Percentiles rank a stretch among this genome's conserved stretches.
These are phyloP conservation scores for Podocnemis expansa DNA, from an alignment of 2,113 vertebrate genomes.

Conservation along the genomic window DNA sequence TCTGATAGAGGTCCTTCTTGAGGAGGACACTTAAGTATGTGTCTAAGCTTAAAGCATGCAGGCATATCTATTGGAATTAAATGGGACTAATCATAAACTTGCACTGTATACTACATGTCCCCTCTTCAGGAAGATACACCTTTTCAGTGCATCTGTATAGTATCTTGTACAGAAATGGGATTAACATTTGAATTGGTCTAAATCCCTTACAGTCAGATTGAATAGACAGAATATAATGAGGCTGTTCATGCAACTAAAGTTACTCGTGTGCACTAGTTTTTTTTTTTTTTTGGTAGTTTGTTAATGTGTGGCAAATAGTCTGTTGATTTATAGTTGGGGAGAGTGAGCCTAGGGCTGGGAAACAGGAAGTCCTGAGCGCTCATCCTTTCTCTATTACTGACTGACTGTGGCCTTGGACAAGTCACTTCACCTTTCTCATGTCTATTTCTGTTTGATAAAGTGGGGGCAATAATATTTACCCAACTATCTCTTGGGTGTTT, in stretches of 20 bases:
- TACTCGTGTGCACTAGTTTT: rapidly evolving
- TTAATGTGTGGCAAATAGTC: too few species aligned
- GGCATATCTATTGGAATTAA: not conserved
- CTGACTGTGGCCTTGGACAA: not conserved
- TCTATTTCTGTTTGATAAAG: not conserved
- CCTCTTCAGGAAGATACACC: not conserved
- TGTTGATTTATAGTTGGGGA: not conserved
- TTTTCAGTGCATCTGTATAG: not conserved
- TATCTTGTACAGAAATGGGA: not conserved
- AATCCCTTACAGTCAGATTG: not conserved
- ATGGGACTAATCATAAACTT: not conserved
- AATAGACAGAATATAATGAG: not conserved
- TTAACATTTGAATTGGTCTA: not conserved
- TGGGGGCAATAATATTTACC: not conserved
- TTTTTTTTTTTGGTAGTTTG: too few species aligned
- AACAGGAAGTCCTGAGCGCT: not conserved
- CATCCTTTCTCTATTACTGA: not conserved
- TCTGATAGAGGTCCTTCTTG: not conserved
- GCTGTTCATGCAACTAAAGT: not conserved
- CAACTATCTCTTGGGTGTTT: not conserved
- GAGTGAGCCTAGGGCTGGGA: not conserved
- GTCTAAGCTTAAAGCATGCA: not conserved
- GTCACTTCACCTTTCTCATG: not conserved
- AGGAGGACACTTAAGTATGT: not conserved
- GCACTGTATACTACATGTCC: not conserved